Percentiles rank a stretch among this genome's conserved stretches.
Evolutionary conservation across 2,797 vertebrate genomes (phyloP).

Genomic region (Melopsittacus undulatus): DNA sequence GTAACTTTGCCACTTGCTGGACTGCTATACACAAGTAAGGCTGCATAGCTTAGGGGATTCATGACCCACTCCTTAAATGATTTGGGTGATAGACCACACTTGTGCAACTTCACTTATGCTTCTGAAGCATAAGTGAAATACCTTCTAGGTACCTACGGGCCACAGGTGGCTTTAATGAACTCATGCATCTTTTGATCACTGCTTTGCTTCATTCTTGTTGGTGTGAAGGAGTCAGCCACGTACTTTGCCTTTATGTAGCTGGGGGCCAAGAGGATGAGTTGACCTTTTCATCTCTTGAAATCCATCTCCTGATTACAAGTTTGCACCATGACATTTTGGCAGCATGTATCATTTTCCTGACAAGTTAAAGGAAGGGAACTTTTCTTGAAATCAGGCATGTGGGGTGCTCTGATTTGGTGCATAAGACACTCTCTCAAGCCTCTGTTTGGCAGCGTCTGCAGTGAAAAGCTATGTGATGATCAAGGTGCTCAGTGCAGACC

Average conservation of each 20-base stretch:
- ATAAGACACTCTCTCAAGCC: background rate
- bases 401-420: background rate
- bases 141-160: background rate
- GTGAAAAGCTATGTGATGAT: background rate
- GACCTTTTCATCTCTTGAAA: background rate
- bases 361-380: background rate
- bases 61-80: background rate
- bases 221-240: background rate
- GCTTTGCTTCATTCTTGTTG: background rate
- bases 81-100: accelerated
- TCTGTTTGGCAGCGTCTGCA: background rate
- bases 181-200: background rate
- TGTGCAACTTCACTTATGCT: background rate
- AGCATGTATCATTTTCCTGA: background rate
- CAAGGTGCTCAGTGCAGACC: accelerated
- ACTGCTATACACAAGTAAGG: background rate
- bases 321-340: background rate
- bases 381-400: background rate
- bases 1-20: background rate
- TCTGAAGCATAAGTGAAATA: background rate
- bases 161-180: background rate
- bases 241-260: background rate
- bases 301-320: background rate
- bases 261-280: background rate
- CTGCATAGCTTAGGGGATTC: background rate